Evolutionary conservation across 1,140 invertebrate species (phyloP), one percentile per base, ranked within the genome.

Genomic region (Atopsyche davidsoni): DNA sequence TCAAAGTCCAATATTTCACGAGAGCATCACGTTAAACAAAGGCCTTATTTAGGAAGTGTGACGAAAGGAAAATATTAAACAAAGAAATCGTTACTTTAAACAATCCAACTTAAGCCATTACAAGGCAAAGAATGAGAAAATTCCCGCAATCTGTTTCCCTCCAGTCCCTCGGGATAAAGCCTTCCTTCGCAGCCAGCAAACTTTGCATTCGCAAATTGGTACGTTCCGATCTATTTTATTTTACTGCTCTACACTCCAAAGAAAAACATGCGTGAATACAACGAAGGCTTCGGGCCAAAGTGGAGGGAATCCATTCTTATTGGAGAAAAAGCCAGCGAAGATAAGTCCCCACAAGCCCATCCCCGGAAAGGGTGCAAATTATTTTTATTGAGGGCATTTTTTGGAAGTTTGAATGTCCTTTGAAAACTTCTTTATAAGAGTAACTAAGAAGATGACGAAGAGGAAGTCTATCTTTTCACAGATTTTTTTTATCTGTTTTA

Each of bases 131-230:
- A 46, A 41, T 52, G 31, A 52, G 50, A 46, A 28, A 36, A 52
- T 46, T 46, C 23, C 21, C n/a, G 32, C 43, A 52, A 52, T 46
- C 43, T 46, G 42, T 36, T 36, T 24, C 32, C 13, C 4, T 18
- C 11, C 1, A n/a, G 22, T 52, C 50, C 42, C 50, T n/a, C 22
- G 50, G 43, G 50, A 52, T 18, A 21, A 39, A 19, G 18, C 40
- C n/a, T n/a, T n/a, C n/a, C n/a, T n/a, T n/a, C n/a, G 4, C 35
- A 22, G 10, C 41, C 19, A 18, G 22, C 14, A 31, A 45, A 52
- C 50, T 52, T 52, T 52, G 50, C 50, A 52, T 52, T 34, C 50
- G 42, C 51, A 53, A 53, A 53, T 53, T 53, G 51, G 51, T 53
- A 47, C 45, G 51, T 47, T 32, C 22, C 45, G 51, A 47, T 53